Evolutionary conservation across 2,797 vertebrate genomes (phyloP).

Genomic region (Thunnus albacares): DNA sequence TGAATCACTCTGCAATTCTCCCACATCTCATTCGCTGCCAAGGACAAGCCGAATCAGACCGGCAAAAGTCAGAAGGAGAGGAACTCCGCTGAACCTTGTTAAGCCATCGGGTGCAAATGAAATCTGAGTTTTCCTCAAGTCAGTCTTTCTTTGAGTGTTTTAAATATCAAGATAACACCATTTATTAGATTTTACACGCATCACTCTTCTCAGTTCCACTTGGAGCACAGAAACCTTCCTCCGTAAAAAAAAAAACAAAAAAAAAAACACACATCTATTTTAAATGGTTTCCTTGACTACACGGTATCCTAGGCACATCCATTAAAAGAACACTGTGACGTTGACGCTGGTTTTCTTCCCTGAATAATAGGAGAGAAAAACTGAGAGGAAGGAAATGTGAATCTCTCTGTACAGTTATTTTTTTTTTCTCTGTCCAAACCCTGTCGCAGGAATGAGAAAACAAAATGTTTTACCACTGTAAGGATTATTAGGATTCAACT

Average conservation of each 20-base stretch:
- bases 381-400: constrained; percentile 42
- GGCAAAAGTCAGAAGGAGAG: constrained; percentile 46
- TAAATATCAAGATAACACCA: constrained; percentile 5
- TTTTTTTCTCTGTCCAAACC: constrained; percentile 30
- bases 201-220: constrained; percentile 33
- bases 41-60: constrained; percentile 59
- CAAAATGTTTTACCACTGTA: constrained; percentile 43
- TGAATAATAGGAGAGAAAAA: constrained; percentile 56
- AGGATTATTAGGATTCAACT: constrained; percentile 28
- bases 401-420: constrained; percentile 27
- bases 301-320: constrained; percentile 74
- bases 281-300: constrained; percentile 82
- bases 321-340: constrained; percentile 79
- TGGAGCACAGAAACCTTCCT: constrained; percentile 41
- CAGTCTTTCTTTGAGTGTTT: not conserved
- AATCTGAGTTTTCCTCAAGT: constrained; percentile 18
- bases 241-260: constrained; percentile 21
- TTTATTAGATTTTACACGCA: constrained; percentile 21
- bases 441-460: constrained; percentile 36
- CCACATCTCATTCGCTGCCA: constrained; percentile 68
- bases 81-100: constrained; percentile 32
- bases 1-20: constrained; percentile 75
- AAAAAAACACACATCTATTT: constrained; percentile 56
- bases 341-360: constrained; percentile 61
- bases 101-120: constrained; percentile 35